Evolutionary conservation across 2,113 vertebrate species (phyloP).

Genomic region (mouse (Mus musculus)): GRCm39 chr16:59992001-59992500

Average conservation of each 20-base stretch:
- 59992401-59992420: not conserved
- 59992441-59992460: too few relatives aligned
- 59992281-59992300: not conserved
- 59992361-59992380: not conserved
- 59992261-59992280: not conserved
- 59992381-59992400: not conserved
- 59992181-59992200: not conserved
- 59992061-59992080: not conserved
- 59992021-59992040: not conserved
- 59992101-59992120: not conserved
- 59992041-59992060: not conserved
- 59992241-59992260: not conserved
- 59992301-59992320: not conserved
- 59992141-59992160: not conserved
- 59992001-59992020: constrained; percentile 2
- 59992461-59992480: not conserved
- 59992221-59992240: not conserved
- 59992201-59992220: not conserved
- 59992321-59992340: not conserved
- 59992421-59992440: too few relatives aligned
- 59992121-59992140: not conserved
- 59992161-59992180: not conserved
- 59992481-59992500: too few relatives aligned
- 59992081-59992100: not conserved
- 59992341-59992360: not conserved